Conservation (phyloP, 2,888 invertebrate species). For the Euclidia mi region DNA sequence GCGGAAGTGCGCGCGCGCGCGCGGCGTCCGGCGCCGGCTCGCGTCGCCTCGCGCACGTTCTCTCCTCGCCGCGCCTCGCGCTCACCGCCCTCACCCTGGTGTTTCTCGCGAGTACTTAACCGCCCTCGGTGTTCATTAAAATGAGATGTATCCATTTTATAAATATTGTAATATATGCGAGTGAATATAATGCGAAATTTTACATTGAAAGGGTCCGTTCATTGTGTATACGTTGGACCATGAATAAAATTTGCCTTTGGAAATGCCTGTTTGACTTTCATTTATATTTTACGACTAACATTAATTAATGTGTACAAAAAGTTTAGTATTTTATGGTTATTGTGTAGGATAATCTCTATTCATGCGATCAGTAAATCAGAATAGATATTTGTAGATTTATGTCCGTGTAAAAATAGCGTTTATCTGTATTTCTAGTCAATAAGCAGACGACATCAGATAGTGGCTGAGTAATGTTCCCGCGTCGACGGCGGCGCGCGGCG, state of each 20-base stretch:
- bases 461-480: conserved; percentile 79
- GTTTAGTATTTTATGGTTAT: not conserved
- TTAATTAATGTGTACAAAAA: no score
- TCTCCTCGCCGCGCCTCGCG: conserved; percentile 66
- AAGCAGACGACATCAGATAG: conserved; percentile 87
- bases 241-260: conserved; percentile 89
- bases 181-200: conserved; percentile 85
- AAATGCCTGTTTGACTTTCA: conserved; percentile 63
- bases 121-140: conserved; percentile 83
- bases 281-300: no score
- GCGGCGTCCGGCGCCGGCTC: conserved; percentile 70
- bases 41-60: conserved; percentile 56
- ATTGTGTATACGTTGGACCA: conserved; percentile 89
- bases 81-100: conserved; percentile 73
- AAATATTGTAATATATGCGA: conserved; percentile 87
- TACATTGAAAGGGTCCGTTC: conserved; percentile 89
- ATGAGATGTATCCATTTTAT: conserved; percentile 79
- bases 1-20: conserved; percentile 76
- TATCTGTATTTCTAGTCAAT: conserved; percentile 89
- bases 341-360: not conserved
- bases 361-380: conserved; percentile 56
- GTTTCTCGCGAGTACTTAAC: conserved; percentile 80
- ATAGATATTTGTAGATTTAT: conserved; percentile 72
- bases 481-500: conserved; percentile 12
- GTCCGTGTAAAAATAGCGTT: conserved; percentile 79